Evolutionary conservation across 1,140 invertebrate genomes (phyloP), one percentile per base, ranked within the genome.

Genomic region (Drosophila lacertosa): DNA sequence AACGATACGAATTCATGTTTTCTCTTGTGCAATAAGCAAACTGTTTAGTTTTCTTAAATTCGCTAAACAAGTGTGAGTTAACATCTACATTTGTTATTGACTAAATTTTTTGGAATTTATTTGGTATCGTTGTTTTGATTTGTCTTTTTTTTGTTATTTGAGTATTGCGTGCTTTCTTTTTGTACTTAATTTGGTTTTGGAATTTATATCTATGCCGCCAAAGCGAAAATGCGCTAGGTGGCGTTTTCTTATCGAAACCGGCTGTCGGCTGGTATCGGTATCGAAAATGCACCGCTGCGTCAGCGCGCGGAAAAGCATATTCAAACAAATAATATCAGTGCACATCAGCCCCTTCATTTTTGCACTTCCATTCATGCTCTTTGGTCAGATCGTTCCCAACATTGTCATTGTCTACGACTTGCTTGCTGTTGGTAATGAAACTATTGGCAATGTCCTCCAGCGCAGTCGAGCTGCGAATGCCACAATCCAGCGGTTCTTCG

Each of bases 61-160:
- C 74, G 62, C 82, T 86, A 81, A 53, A 63, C 40, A 81, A 79
- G 58, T 79, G 66, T 67, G 55, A 45, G 37, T 40, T 65, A 29
- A 40, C 57, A 55, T 35, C 55, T 64, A 20, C 6, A 39, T 20
- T 57, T 24, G n/a, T 33, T 39, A 77, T 67, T 48, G 70, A 75
- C 82, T 88, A 82, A 88, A 88, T 82, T 88, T 83, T 89, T 88
- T 88, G 83, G 83, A 88, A 86, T 86, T 74, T 32, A 55, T 77
- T 81, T 80, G 76, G 82, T 78, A 24, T 84, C 44, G 70, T 32
- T 67, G 67, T 76, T 62, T 11, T 44, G 5, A 9, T 29, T 22
- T 26, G 2, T n/a, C 22, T 44, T 13, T 15, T 22, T 26, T 15
- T 72, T 68, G 42, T 44, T 81, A 83, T 88, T 88, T 88, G 82